These are phyloP conservation scores for Plodia interpunctella DNA, from an alignment of 1,140 invertebrate genomes.

Conservation along the genomic window DNA sequence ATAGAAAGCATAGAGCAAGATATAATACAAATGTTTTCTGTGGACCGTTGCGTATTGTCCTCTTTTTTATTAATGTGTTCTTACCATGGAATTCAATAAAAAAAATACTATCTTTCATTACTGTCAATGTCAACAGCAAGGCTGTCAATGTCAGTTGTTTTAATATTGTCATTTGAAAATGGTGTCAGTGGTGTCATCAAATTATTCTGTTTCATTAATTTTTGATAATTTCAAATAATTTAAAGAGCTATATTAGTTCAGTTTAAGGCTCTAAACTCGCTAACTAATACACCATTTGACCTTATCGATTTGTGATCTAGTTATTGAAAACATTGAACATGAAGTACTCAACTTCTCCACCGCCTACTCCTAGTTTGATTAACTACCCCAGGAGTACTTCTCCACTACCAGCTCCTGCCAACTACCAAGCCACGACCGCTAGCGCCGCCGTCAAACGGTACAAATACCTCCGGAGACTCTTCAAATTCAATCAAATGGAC, in stretches of 20 bases:
- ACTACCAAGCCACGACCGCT: conserved; percentile 83
- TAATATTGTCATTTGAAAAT: too few species aligned
- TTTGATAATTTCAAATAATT: too few species aligned
- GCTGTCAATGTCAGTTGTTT: too few species aligned
- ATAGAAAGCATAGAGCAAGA: too few species aligned
- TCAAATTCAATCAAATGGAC: conserved; percentile 99
- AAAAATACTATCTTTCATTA: too few species aligned
- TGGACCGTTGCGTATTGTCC: too few species aligned
- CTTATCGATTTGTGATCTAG: neutral
- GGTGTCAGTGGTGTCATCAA: too few species aligned
- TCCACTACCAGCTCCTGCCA: conserved; percentile 78
- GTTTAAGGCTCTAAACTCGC: neutral
- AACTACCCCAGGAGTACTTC: conserved; percentile 77
- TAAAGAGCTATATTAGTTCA: neutral
- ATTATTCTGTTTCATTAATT: too few species aligned
- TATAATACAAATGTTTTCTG: too few species aligned
- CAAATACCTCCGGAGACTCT: conserved; percentile 92
- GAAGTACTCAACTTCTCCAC: conserved; percentile 84
- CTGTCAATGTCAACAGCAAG: too few species aligned
- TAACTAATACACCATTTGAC: neutral
- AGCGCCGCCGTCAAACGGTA: conserved; percentile 94
- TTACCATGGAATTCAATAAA: too few species aligned
- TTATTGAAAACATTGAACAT: conserved; percentile 53
- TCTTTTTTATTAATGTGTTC: too few species aligned
- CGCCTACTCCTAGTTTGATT: conserved; percentile 72